Evolutionary conservation across 2,113 vertebrate genomes (phyloP).

Genomic region (Muscicapa adusta): DNA sequence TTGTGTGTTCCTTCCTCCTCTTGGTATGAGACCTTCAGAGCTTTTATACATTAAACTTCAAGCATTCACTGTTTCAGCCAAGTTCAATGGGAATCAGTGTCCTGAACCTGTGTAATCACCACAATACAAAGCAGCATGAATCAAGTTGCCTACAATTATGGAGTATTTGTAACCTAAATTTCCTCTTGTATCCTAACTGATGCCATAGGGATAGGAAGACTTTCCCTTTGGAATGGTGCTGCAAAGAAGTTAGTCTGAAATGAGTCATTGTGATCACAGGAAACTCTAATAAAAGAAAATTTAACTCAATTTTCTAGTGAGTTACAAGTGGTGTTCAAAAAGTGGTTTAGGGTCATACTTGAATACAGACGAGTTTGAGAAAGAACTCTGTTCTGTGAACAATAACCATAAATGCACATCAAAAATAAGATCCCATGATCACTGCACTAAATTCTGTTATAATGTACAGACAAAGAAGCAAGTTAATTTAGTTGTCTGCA

Average conservation of each 20-base stretch:
- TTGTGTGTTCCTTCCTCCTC: neutral
- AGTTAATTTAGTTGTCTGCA: neutral
- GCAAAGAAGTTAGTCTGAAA: neutral
- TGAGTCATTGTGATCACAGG: neutral
- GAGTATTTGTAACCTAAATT: neutral
- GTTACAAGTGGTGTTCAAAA: neutral
- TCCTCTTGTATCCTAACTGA: neutral
- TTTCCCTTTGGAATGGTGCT: neutral
- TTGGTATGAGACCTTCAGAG: neutral
- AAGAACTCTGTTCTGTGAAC: neutral
- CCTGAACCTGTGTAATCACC: neutral
- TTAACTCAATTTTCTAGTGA: neutral
- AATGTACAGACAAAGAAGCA: neutral
- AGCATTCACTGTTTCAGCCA: neutral
- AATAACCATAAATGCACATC: neutral
- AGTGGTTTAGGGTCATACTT: neutral
- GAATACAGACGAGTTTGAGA: neutral
- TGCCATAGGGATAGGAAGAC: neutral
- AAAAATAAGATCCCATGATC: neutral
- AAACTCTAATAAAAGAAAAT: neutral
- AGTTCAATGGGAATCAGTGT: neutral
- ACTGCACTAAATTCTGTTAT: neutral
- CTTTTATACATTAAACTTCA: neutral
- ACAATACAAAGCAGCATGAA: neutral
- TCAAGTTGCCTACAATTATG: neutral